A percentile compares a stretch with the other conserved stretches of the same genome.
phyloP scores from a whole-genome alignment of 1,140 invertebrate genomes.

The Procambarus virginalis region DNA sequence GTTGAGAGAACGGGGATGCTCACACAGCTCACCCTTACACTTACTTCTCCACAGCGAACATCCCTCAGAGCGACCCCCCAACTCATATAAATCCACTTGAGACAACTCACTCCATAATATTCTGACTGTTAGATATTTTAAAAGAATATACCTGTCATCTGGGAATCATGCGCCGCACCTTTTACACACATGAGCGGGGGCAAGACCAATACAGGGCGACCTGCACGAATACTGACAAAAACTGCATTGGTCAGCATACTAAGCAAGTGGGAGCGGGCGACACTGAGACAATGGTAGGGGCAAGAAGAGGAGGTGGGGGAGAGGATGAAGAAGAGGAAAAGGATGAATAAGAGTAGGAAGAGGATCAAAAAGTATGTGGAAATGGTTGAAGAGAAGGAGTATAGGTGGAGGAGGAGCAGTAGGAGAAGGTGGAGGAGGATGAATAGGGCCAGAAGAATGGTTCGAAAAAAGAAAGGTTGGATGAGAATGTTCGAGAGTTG shows the following conservation, averaged over 20 bases:
- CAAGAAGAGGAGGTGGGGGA: background rate
- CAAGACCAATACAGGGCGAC: background rate
- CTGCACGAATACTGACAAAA: background rate
- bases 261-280: background rate
- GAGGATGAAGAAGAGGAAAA: background rate
- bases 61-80: too few relatives aligned
- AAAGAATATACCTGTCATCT: background rate
- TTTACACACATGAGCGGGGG: background rate
- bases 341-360: background rate
- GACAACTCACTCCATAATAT: background rate
- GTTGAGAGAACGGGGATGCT: too few relatives aligned
- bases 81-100: background rate
- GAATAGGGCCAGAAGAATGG: too few relatives aligned
- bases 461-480: too few relatives aligned
- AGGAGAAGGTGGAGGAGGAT: too few relatives aligned
- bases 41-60: too few relatives aligned
- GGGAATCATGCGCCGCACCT: background rate
- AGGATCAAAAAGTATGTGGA: background rate
- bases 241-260: background rate
- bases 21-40: too few relatives aligned
- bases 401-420: too few relatives aligned
- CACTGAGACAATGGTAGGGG: too few relatives aligned
- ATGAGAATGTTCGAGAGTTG: too few relatives aligned
- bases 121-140: background rate
- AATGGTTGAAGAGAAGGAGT: too few relatives aligned